Percentiles rank a stretch among this genome's conserved stretches.
Conservation (phyloP, 2,888 invertebrate species). For the Latrodectus elegans region DNA sequence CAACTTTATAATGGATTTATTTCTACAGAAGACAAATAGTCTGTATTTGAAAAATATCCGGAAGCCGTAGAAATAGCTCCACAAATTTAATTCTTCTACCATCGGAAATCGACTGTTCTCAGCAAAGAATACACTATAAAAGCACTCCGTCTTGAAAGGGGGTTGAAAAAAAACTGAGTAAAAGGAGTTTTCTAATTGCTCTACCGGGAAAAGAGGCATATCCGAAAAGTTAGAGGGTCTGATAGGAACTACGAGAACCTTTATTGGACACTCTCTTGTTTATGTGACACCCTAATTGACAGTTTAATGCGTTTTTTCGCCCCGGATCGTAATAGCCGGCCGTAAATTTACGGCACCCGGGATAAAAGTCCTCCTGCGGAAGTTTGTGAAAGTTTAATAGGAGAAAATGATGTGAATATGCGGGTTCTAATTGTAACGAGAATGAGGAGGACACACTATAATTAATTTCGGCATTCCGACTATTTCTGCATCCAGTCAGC, state of each 20-base stretch:
- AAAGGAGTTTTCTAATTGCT: conserved; percentile 2
- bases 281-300: conserved; percentile 59
- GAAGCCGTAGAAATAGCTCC: no score
- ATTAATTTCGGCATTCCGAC: not conserved
- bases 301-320: conserved; percentile 53
- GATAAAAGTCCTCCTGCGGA: not conserved
- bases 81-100: no score
- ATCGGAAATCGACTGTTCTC: no score
- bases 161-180: not conserved
- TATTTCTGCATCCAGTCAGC: not conserved
- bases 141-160: not conserved
- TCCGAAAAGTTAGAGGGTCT: not conserved
- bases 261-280: conserved; percentile 59
- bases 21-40: no score
- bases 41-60: no score
- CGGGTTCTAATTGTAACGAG: not conserved
- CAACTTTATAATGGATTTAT: no score
- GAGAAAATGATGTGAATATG: not conserved
- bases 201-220: conserved; percentile 5
- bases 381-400: conserved; percentile 1
- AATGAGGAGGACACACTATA: not conserved
- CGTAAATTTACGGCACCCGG: not conserved
- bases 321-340: conserved; percentile 4
- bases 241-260: conserved; percentile 1
- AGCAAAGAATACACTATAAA: no score